Conservation (phyloP, 2,113 vertebrate genomes). For the Epinephelus moara region DNA sequence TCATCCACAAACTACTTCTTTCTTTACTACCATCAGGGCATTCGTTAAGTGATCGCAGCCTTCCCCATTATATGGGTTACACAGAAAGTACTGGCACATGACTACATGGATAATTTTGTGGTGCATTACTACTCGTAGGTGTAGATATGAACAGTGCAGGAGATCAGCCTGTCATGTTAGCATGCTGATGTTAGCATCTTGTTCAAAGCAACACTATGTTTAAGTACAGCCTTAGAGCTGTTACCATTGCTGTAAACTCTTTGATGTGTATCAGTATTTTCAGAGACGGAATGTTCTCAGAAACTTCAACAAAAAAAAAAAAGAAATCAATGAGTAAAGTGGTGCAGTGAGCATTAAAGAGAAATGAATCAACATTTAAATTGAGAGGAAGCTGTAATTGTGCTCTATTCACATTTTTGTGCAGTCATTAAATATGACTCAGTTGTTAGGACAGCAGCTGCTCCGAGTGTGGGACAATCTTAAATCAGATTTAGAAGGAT, state of each 20-base stretch:
- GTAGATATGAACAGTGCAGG: too few relatives aligned
- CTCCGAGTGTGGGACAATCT: conserved; percentile 37
- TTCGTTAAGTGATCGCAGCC: too few relatives aligned
- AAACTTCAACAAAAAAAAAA: not conserved
- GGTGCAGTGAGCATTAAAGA: not conserved
- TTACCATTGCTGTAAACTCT: not conserved
- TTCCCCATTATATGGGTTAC: too few relatives aligned
- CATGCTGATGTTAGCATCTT: not conserved
- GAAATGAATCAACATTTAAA: not conserved
- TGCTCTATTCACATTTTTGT: conserved; percentile 3
- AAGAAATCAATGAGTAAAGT: not conserved
- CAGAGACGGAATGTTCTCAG: not conserved
- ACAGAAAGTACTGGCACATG: too few relatives aligned
- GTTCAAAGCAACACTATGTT: not conserved
- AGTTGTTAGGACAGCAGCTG: conserved; percentile 38
- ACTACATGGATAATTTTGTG: too few relatives aligned
- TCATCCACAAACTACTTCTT: too few relatives aligned
- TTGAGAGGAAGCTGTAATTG: not conserved
- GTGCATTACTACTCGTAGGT: too few relatives aligned
- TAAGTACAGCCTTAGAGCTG: not conserved
- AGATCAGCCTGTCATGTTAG: not conserved
- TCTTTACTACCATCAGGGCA: too few relatives aligned
- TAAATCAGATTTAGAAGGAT: conserved; percentile 39
- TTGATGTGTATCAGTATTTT: not conserved
- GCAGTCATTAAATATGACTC: conserved; percentile 16